These are phyloP conservation scores for Camponotus fellah DNA, from an alignment of 2,888 invertebrate species.

Conservation along the genomic window DNA sequence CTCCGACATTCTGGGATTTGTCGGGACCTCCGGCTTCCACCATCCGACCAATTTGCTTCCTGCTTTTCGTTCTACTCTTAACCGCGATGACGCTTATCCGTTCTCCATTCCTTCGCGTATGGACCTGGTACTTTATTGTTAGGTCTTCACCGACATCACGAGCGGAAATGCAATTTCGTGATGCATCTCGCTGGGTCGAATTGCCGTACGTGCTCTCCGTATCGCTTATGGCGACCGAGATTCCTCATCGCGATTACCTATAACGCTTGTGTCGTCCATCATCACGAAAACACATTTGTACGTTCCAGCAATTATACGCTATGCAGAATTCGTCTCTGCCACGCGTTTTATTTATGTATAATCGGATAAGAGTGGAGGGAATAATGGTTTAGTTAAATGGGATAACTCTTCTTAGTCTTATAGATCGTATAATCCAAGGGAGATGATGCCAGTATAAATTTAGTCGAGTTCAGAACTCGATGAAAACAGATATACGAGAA, in stretches of 20 bases:
- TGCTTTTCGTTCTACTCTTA: conserved; percentile 30
- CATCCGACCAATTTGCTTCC: conserved; percentile 33
- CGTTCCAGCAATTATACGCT: not conserved
- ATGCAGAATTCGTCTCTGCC: not conserved
- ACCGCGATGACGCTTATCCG: conserved; percentile 38
- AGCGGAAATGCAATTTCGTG: conserved; percentile 46
- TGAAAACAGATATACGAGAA: not conserved
- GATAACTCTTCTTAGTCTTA: not conserved
- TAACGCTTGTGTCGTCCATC: not conserved
- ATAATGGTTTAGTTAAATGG: conserved; percentile 19
- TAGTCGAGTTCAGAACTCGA: conserved; percentile 8
- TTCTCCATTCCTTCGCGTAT: not conserved
- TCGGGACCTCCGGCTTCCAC: conserved; percentile 9
- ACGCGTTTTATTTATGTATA: not conserved
- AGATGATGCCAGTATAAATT: not conserved
- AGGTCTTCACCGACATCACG: conserved; percentile 17
- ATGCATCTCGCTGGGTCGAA: conserved; percentile 29
- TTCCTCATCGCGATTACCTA: not conserved
- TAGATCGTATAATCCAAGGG: not conserved
- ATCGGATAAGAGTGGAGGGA: not conserved
- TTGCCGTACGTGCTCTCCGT: conserved; percentile 1
- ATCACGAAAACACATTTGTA: conserved; percentile 8
- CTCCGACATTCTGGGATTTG: conserved; percentile 35
- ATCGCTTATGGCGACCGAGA: not conserved
- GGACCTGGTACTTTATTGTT: conserved; percentile 34